Evolutionary conservation across 35 echinoderm and acorn worm species (phyloP).

Genomic region (Holothuria glaberrima): DNA sequence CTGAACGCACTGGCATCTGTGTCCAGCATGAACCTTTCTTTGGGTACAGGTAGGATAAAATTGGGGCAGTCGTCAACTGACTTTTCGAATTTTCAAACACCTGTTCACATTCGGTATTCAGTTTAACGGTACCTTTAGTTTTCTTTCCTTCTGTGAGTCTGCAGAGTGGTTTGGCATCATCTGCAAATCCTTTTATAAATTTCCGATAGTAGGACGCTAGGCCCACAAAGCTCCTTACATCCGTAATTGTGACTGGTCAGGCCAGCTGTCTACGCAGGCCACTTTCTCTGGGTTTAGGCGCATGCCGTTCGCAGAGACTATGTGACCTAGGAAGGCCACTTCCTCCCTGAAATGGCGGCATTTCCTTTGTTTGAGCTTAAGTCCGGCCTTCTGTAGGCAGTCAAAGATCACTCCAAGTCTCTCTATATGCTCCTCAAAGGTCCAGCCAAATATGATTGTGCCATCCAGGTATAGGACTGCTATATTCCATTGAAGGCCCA

Average conservation of each 20-base stretch:
- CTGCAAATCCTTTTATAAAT: conserved; percentile 43
- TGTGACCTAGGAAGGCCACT: not conserved
- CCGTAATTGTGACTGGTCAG: conserved; percentile 18
- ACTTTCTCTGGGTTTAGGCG: conserved; percentile 50
- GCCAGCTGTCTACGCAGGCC: not conserved
- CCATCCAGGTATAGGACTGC: conserved; percentile 61
- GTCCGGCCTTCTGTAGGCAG: not conserved
- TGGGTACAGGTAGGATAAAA: too few relatives aligned
- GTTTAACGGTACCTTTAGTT: not conserved
- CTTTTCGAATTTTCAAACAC: too few relatives aligned
- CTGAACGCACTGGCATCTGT: too few relatives aligned
- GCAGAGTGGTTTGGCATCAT: conserved; percentile 40
- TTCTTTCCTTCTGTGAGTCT: not conserved
- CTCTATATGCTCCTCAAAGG: conserved; percentile 56
- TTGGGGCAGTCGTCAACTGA: too few relatives aligned
- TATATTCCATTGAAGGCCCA: too few relatives aligned
- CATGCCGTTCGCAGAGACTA: conserved; percentile 27
- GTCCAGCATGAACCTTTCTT: too few relatives aligned
- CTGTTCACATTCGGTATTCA: too few relatives aligned
- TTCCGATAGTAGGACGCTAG: conserved; percentile 44
- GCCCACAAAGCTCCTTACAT: conserved; percentile 43
- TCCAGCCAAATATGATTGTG: conserved; percentile 55
- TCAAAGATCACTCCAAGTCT: conserved; percentile 51
- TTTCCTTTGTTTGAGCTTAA: not conserved
- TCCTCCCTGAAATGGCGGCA: not conserved